Base-by-base conservation (phyloP, 2,113 vertebrate species). In the Anser brachyrhynchus region DNA sequence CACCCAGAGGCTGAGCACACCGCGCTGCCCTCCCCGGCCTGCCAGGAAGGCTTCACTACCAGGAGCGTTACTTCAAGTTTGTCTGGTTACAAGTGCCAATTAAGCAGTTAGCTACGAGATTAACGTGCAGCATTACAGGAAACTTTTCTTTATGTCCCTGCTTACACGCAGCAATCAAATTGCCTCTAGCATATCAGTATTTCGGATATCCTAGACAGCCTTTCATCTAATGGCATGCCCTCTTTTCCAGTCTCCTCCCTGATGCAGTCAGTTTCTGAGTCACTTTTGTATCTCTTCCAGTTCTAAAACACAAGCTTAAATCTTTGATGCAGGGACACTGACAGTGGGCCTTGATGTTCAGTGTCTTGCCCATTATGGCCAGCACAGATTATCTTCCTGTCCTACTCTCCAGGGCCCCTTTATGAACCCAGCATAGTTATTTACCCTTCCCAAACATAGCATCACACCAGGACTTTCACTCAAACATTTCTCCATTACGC, bases 181-280 rank as follows among this genome's bases (percentile, higher is more conserved):
- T 73, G 74, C 89, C 74, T 89, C 74, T 26, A 65, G 81, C 70
- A 28, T 82, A 92, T 92, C 89, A 95, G 54, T 17, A 46, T 78
- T 93, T 49, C 1, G 26, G 81, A 61, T 76, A 87, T 37, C 74
- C 90, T 87, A 95, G 94, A 91, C 90, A 93, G 62, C 10, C 93
- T 95, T 95, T 96, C 78, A 96, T 96, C 95, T 93, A 74, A 31
- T 2, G 35, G 84, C 65, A 89, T 5, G 18, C 57, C 69, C 43
- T 81, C 77, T 92, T 89, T 92, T 49, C 72, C 77, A 89, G 90
- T 44, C 94, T 97, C 64, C 90, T 90, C 89, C 78, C 90, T 82
- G 74, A 19, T 1, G 4, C 75, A 11, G 31, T 80, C 58, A 5
- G 59, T 76, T 91, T 88, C 85, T 11, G 65, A 62, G 55, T 49